A percentile compares a stretch with the other conserved stretches of the same genome.
phyloP scores from a whole-genome alignment of 1,140 invertebrate species.

The Elysia chlorotica region DNA sequence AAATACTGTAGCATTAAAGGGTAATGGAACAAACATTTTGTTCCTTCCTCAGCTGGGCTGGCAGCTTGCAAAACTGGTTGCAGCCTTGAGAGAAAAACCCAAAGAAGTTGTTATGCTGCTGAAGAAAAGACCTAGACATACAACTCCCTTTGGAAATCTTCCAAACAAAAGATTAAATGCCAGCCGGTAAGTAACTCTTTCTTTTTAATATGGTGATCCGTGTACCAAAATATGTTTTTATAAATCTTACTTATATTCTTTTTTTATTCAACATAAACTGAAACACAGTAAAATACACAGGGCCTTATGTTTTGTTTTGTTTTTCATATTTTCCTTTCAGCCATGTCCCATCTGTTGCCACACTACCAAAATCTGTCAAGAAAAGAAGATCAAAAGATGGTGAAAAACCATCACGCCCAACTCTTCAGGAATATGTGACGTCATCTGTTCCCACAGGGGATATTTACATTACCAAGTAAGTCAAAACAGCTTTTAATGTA shows the following conservation, averaged over 20 bases:
- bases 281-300: no score
- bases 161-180: conserved; percentile 24
- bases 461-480: conserved; percentile 31
- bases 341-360: conserved; percentile 40
- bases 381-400: conserved; percentile 50
- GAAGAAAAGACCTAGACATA: conserved; percentile 83
- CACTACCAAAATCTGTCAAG: conserved; percentile 52
- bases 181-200: conserved; percentile 1
- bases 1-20: no score
- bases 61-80: conserved; percentile 81
- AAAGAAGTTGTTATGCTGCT: conserved; percentile 81
- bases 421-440: conserved; percentile 48
- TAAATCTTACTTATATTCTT: not conserved
- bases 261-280: no score
- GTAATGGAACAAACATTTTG: no score
- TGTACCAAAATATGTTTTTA: not conserved
- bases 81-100: conserved; percentile 76
- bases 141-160: conserved; percentile 81
- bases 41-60: conserved; percentile 71
- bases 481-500: no score
- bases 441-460: conserved; percentile 35
- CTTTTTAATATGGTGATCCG: no score
- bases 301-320: no score
- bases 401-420: conserved; percentile 46
- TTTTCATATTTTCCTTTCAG: conserved; percentile 25